Evolutionary conservation across 30 jellyfish, hydroid and myxozoan species (phyloP).

Genomic region (Cassiopea andromeda): DNA sequence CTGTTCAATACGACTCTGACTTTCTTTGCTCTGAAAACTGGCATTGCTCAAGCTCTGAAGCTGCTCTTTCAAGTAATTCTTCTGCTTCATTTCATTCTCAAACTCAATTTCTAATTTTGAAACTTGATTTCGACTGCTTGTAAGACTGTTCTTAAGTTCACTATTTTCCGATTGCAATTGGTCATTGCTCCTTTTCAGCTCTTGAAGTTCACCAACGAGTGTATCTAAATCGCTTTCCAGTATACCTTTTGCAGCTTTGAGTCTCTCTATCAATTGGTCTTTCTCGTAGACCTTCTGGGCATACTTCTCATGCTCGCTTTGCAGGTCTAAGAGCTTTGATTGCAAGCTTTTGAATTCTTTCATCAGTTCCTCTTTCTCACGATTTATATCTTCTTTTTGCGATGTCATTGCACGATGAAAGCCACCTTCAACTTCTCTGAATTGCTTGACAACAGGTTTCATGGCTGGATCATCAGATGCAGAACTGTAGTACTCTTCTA

Average conservation of each 20-base stretch:
- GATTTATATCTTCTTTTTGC: constrained; percentile 66
- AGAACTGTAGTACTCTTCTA: constrained; percentile 72
- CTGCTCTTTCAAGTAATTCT: constrained; percentile 84
- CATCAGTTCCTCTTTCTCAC: constrained; percentile 94
- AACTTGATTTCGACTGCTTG: constrained; percentile 66
- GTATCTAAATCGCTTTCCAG: constrained; percentile 80
- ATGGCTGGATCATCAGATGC: constrained; percentile 77
- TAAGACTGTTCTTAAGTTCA: constrained; percentile 72
- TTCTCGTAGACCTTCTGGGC: constrained; percentile 85
- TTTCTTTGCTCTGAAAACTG: constrained; percentile 72
- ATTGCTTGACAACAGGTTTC: constrained; percentile 80
- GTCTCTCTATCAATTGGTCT: constrained; percentile 78
- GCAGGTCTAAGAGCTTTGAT: constrained; percentile 75
- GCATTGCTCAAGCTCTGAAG: constrained; percentile 70
- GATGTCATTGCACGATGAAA: constrained; percentile 79
- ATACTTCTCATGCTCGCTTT: constrained; percentile 88
- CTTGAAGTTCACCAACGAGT: constrained; percentile 69
- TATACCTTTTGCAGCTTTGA: constrained; percentile 78
- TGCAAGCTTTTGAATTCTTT: constrained; percentile 86
- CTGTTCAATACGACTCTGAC: constrained; percentile 78
- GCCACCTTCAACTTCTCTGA: constrained; percentile 79
- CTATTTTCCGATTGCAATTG: constrained; percentile 82
- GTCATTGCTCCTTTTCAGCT: constrained; percentile 71
- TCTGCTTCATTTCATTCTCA: constrained; percentile 87
- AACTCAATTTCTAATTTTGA: constrained; percentile 87